phyloP scores from a whole-genome alignment of 2,113 vertebrate species.

The Odocoileus virginianus region DNA sequence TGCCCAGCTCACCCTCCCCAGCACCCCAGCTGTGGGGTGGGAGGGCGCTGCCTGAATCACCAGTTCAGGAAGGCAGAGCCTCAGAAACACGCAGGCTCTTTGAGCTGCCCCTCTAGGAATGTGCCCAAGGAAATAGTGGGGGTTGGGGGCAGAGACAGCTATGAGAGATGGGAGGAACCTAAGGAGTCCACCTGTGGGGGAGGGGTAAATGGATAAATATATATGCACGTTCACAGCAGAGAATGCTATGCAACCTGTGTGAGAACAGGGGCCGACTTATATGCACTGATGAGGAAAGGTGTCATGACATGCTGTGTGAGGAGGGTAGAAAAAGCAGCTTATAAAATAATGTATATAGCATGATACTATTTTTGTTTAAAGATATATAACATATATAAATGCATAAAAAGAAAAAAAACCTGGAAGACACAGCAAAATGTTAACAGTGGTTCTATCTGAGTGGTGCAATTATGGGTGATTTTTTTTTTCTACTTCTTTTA shows the following conservation, averaged over 20 bases:
- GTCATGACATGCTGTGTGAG: constrained; percentile 7
- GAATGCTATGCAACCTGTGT: constrained; percentile 25
- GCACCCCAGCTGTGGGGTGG: background rate
- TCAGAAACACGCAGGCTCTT: background rate
- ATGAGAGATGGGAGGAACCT: background rate
- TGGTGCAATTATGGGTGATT: constrained; percentile 2
- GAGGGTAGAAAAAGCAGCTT: constrained; percentile 58
- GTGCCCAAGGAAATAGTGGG: background rate
- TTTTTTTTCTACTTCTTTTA: constrained; percentile 53
- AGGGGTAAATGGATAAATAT: background rate
- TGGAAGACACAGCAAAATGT: constrained; percentile 43
- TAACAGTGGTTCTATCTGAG: constrained; percentile 51
- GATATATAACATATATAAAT: constrained; percentile 75
- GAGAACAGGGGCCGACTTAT: background rate
- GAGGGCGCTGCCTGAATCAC: background rate
- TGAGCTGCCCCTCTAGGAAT: background rate
- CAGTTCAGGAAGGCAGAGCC: constrained; percentile 11
- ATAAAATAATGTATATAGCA: constrained; percentile 77
- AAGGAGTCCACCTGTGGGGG: background rate
- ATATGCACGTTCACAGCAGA: constrained; percentile 37
- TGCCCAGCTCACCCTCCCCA: background rate
- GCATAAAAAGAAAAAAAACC: constrained; percentile 60
- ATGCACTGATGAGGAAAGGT: constrained; percentile 28
- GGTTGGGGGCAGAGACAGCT: background rate
- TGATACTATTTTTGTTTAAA: constrained; percentile 77